Base-by-base conservation (phyloP, 1,140 invertebrate genomes). In the Centruroides vittatus region DNA sequence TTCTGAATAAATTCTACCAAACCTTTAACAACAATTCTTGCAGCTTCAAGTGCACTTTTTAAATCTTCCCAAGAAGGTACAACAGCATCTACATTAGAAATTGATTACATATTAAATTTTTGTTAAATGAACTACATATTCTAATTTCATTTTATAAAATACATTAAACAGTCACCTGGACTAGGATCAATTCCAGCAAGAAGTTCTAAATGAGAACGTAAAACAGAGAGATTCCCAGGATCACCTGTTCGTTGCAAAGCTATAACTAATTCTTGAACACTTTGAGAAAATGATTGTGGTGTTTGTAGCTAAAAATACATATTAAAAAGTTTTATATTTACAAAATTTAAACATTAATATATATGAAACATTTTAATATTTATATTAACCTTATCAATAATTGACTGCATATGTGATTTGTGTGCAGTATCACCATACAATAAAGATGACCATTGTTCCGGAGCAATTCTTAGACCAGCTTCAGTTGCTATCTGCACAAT, bases 401-500 rank as follows among this genome's bases (percentile, higher is more conserved):
- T 98, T 68, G 91, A 95, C 75, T 99, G 94, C 94, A 99, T 98
- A 71, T 98, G 93, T 23, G 92, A 94, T 73, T 98, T 98, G 70
- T 98, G 94, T 13, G 82, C 80, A 0, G 86, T 86, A 72, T 99
- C 95, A 3, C 95, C 95, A 73, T 98, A 99, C 3, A 99, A 74
- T 47, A 99, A 73, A 8, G 93, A 89, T 7, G 92, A 95, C 96
- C 95, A 99, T 71, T 98, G 94, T 71, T 99, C 96, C 0, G 96
- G 95, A 0, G 93, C 92, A 61, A 99, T 98, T 48, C 94, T 79
- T 5, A 99, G 76, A 10, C 95, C 95, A 13, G 93, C 93, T 76
- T 99, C 96, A 0, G 92, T 92, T 0, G 95, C 95, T 67, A 99
- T 98, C 76, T 94, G 89, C 8, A 95, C 89, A 67, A 95, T 95